A percentile compares a stretch with the other conserved stretches of the same genome.
These are phyloP conservation scores for Clarias pachynema DNA, from an alignment of 2,797 vertebrate species.

Conservation along the genomic window DNA sequence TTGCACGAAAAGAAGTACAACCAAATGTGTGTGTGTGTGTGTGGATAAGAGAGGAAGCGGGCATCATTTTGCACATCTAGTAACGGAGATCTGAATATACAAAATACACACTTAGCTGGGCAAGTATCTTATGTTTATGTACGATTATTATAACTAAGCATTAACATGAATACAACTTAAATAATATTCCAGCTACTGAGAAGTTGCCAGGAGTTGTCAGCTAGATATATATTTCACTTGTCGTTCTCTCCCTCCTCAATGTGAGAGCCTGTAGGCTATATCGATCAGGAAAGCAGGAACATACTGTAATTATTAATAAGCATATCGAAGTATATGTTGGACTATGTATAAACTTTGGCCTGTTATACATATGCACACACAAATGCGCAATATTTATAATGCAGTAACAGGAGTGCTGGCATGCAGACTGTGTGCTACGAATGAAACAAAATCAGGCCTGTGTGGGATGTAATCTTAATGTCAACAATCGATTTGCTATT, in stretches of 20 bases:
- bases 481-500: background rate
- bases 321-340: background rate
- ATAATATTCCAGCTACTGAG: conserved; percentile 36
- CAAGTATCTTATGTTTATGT: conserved; percentile 19
- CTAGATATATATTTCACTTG: conserved; percentile 30
- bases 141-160: conserved; percentile 14
- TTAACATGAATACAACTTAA: conserved; percentile 31
- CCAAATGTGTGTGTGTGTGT: background rate
- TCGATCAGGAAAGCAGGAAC: conserved; percentile 36
- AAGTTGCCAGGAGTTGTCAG: conserved; percentile 37
- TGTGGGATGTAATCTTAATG: background rate
- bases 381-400: conserved; percentile 11
- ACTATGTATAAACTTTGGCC: background rate
- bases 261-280: conserved; percentile 28
- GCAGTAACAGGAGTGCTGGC: background rate
- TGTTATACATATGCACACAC: conserved; percentile 14
- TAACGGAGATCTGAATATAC: background rate
- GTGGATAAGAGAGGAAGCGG: background rate
- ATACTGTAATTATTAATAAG: conserved; percentile 35
- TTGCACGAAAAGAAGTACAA: background rate
- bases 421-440: background rate
- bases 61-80: background rate
- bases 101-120: background rate
- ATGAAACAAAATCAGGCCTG: background rate
- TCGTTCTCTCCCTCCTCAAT: background rate